A percentile compares a stretch with the other conserved stretches of the same genome.
Evolutionary conservation across 2,797 vertebrate species (phyloP).

Genomic region (Sebastolobus altivelis): DNA sequence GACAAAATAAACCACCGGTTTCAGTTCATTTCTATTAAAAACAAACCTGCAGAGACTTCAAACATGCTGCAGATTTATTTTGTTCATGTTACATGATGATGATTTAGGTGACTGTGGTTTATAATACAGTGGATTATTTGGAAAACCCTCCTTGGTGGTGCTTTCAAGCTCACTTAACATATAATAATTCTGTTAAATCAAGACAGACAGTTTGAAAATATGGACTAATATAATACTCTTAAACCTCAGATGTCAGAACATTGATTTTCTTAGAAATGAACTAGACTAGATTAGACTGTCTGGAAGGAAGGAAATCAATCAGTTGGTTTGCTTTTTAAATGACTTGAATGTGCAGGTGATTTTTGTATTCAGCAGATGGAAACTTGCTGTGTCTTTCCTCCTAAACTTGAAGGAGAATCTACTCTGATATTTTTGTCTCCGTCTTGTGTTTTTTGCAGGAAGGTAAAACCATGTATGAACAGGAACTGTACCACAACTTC

Average conservation of each 20-base stretch:
- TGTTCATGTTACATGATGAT: background rate
- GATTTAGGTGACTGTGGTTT: too few relatives aligned
- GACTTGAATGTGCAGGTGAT: background rate
- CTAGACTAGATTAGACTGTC: background rate
- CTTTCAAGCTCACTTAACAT: too few relatives aligned
- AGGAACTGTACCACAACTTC: conserved; percentile 98
- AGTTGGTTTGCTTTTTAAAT: background rate
- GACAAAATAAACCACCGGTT: background rate
- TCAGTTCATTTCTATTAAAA: background rate
- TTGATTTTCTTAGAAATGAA: background rate
- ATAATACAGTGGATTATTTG: too few relatives aligned
- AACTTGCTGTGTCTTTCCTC: background rate
- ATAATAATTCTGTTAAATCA: background rate
- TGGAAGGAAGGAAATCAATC: background rate
- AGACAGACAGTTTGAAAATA: background rate
- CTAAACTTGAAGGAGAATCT: background rate
- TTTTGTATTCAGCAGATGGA: background rate
- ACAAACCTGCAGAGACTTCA: background rate
- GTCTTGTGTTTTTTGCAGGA: conserved; percentile 84
- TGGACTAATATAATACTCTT: background rate
- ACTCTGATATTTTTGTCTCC: background rate
- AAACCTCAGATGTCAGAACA: background rate
- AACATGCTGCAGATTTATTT: background rate
- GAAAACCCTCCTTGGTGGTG: too few relatives aligned
- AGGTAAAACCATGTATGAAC: conserved; percentile 94